Base-by-base conservation (phyloP, 2,113 vertebrate genomes). In the Piaya cayana region DNA sequence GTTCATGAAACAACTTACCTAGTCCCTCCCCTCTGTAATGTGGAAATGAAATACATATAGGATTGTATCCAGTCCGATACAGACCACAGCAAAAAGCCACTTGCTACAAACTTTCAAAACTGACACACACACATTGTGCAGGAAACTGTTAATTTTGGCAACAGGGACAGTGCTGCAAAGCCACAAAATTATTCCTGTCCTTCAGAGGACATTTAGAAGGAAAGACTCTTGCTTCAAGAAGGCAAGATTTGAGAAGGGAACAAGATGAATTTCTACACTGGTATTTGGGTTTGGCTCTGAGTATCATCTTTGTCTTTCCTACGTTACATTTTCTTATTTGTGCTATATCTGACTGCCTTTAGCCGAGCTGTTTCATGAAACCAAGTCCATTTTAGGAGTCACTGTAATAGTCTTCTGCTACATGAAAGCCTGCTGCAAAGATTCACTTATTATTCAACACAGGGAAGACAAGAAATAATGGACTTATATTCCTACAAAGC, bases 1-100 rank as follows among this genome's bases (percentile, higher is more conserved):
- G 86, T 60, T 88, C 92, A 37, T 43, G 72, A 86, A 96, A 83
- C 82, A 94, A 82, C 72, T 94, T 23, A 1, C 34, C 79, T 4
- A 74, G 82, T 71, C 47, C 71, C 71, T 93, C 56, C 76, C 15
- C 43, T 83, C 64, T 12, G 7, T 37, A 55, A 37, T 5, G 7
- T 27, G 39, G 39, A 71, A 64, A 43, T 15, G 36, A 45, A 90
- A 88, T 26, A 32, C 56, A 55, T 0, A 0, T 2, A 82, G 67
- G 64, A 82, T 17, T 59, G 50, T 43, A 32, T 34, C 26, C 75
- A 63, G 76, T 20, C 88, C 88, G 68, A 8, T 3, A 11, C 79
- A 90, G 55, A 39, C 76, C 82, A 47, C 43, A 68, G 53, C 59
- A 80, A 92, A 93, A 39, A 82, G 62, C 42, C 56, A 37, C 76